Base-by-base conservation (phyloP, 2,113 vertebrate genomes). In the human region DNA sequence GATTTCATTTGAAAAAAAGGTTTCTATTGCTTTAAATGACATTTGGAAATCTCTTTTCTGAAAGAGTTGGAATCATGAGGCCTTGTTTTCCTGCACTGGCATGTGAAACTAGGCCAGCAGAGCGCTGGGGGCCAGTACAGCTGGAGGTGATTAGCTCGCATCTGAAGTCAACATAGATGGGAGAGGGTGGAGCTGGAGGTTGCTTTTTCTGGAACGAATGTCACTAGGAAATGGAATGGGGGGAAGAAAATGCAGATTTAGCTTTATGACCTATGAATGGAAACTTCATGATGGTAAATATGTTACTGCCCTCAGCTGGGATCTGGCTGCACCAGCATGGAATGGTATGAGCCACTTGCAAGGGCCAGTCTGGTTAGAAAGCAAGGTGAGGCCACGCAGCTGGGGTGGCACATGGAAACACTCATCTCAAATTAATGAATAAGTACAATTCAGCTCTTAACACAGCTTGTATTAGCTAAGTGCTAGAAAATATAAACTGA, bases 201-300 rank as follows among this genome's bases (percentile, higher is more conserved):
- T 43, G 43, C 27, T 80, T 94, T 87, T 30, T 89, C 92, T 78
- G 89, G 57, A 88, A 94, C 90, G 50, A 95, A 76, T 8, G 35
- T 18, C 88, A 59, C 91, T 7, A 38, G 82, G 81, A 97, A 92
- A 70, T 79, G 93, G 91, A 97, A 85, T 81, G 45, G 18, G 18
- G 43, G 66, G 57, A 48, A 70, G 72, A 66, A 87, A 89, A 57
- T 50, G 52, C 8, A n/a, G 30, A 57, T 81, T 88, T 87, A 40
- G 0, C 35, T 72, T 70, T 84, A 48, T 0, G 4, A 16, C 40
- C 30, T 38, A 80, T 66, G 57, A 72, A 27, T 90, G 84, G 76
- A 55, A 90, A 89, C 38, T 48, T 75, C 68, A 43, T 72, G 20
- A 17, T 0, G 5, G 40, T 11, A 22, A 76, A 87, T 30, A 18